These are phyloP conservation scores for Bimastos eiseni DNA, from an alignment of 2,888 invertebrate species.

Conservation along the genomic window DNA sequence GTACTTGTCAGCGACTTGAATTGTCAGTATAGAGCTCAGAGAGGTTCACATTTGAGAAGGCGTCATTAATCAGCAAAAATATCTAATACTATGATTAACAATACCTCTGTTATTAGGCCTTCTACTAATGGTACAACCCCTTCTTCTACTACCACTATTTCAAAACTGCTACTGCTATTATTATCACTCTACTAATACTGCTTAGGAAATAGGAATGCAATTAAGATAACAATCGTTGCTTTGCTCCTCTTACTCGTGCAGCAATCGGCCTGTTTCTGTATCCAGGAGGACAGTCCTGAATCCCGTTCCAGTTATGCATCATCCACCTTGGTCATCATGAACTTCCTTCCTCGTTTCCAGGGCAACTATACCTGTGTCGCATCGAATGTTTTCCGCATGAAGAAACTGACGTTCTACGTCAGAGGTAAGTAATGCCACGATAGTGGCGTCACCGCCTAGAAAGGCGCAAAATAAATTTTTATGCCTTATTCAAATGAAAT, in stretches of 20 bases:
- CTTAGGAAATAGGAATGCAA: too few relatives aligned
- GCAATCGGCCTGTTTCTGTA: neutral
- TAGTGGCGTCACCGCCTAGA: neutral
- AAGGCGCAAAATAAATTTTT: neutral
- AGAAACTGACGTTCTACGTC: constrained; percentile 41
- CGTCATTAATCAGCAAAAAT: too few relatives aligned
- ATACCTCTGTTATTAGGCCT: too few relatives aligned
- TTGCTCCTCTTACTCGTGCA: neutral
- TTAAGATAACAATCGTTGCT: too few relatives aligned
- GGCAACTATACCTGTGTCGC: constrained; percentile 47
- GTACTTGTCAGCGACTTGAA: too few relatives aligned
- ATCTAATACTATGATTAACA: too few relatives aligned
- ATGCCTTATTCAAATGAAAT: neutral
- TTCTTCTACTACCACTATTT: too few relatives aligned
- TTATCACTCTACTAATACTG: too few relatives aligned
- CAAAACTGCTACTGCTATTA: too few relatives aligned
- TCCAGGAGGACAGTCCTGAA: constrained; percentile 44
- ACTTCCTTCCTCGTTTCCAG: constrained; percentile 40
- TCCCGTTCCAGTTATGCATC: constrained; percentile 42
- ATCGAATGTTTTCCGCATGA: constrained; percentile 44
- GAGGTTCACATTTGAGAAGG: too few relatives aligned
- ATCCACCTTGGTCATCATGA: constrained; percentile 47
- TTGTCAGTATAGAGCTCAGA: too few relatives aligned
- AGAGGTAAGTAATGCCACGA: constrained; percentile 33
- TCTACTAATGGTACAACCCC: too few relatives aligned